A percentile compares a stretch with the other conserved stretches of the same genome.
phyloP scores from a whole-genome alignment of 2,888 invertebrate genomes.

The Dryomyza anilis region DNA sequence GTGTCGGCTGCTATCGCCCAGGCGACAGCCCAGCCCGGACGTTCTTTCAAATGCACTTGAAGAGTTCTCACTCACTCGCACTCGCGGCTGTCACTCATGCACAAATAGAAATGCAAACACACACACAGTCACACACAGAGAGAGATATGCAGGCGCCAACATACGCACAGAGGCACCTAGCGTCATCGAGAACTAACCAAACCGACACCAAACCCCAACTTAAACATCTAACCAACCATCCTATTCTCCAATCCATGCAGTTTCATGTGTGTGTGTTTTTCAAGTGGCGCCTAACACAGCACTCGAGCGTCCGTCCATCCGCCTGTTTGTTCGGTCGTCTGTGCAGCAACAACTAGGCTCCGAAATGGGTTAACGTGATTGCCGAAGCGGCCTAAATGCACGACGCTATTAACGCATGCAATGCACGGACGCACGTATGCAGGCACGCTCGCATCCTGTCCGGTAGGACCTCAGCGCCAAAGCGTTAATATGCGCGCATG shows the following conservation, averaged over 20 bases:
- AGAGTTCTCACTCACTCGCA: too few relatives aligned
- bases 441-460: background rate
- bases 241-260: background rate
- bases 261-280: background rate
- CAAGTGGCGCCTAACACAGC: too few relatives aligned
- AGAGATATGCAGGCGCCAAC: background rate
- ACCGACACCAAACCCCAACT: background rate
- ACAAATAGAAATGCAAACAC: conserved; percentile 10
- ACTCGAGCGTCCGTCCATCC: too few relatives aligned
- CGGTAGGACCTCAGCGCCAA: background rate
- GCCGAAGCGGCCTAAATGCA: conserved; percentile 24
- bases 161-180: background rate
- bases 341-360: conserved; percentile 3
- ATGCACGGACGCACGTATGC: background rate
- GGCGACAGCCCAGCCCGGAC: too few relatives aligned
- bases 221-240: background rate
- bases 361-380: conserved; percentile 27
- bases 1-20: too few relatives aligned
- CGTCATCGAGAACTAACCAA: background rate
- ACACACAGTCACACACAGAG: conserved; percentile 11
- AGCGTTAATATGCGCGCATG: background rate
- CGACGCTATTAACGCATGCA: conserved; percentile 23
- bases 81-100: background rate
- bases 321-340: too few relatives aligned
- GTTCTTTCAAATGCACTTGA: too few relatives aligned